phyloP scores from a whole-genome alignment of 2,888 invertebrate genomes.

The Platycheirus albimanus region DNA sequence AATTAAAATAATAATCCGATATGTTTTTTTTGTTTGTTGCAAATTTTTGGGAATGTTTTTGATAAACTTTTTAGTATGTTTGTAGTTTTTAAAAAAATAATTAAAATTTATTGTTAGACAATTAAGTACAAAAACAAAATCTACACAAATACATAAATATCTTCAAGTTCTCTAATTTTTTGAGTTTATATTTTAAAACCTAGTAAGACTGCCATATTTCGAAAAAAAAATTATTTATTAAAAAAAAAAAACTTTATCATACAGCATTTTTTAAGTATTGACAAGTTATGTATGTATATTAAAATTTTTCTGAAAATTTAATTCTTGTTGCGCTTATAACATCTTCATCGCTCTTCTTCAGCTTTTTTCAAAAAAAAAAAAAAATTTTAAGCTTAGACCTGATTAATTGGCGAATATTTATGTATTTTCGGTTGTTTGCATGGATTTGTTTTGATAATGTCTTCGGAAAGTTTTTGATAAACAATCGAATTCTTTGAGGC shows the following conservation, averaged over 20 bases:
- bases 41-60: slow-evolving; percentile 38
- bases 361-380: no score
- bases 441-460: slow-evolving; percentile 85
- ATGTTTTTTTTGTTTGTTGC: slow-evolving; percentile 9
- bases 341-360: slow-evolving; percentile 41
- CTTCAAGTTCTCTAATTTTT: slow-evolving; percentile 24
- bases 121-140: slow-evolving; percentile 64
- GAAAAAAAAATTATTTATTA: slow-evolving; percentile 26
- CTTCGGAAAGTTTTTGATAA: slow-evolving; percentile 91
- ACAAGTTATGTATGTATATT: slow-evolving; percentile 39
- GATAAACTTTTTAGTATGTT: background rate
- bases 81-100: background rate
- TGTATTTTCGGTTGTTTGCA: slow-evolving; percentile 87
- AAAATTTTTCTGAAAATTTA: slow-evolving; percentile 41
- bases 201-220: slow-evolving; percentile 28
- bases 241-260: slow-evolving; percentile 56
- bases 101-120: slow-evolving; percentile 17
- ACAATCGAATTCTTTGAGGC: slow-evolving; percentile 84
- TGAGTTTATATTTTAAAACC: slow-evolving; percentile 32
- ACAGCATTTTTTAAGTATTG: slow-evolving; percentile 56
- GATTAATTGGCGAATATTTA: slow-evolving; percentile 86
- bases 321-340: slow-evolving; percentile 64
- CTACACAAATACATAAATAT: slow-evolving; percentile 53
- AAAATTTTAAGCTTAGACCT: slow-evolving; percentile 79
- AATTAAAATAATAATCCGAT: slow-evolving; percentile 32